A percentile compares a stretch with the other conserved stretches of the same genome.
These are phyloP conservation scores for Myripristis murdjan DNA, from an alignment of 2,797 vertebrate species.

Conservation along the genomic window DNA sequence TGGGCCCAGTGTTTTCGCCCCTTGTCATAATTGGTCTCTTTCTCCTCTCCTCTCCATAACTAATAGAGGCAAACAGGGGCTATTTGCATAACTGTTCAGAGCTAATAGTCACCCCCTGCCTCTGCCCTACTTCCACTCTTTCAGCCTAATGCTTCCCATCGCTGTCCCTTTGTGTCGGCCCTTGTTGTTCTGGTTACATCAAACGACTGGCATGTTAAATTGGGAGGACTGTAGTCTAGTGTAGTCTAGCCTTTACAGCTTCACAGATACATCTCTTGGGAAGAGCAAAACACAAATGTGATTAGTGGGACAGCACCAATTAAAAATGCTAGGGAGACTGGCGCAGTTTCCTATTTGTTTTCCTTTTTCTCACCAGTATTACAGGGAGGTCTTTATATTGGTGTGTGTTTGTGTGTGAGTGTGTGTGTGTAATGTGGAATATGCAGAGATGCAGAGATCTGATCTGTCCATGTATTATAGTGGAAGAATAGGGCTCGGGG, in stretches of 20 bases:
- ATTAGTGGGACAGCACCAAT: slow-evolving; percentile 29
- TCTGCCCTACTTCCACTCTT: slow-evolving; percentile 81
- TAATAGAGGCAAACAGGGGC: slow-evolving; percentile 30
- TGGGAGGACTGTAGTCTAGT: slow-evolving; percentile 47
- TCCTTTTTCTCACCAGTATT: slow-evolving; percentile 46
- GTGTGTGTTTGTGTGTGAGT: no score
- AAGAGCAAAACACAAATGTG: slow-evolving; percentile 32
- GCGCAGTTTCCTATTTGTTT: slow-evolving; percentile 56
- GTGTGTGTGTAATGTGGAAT: slow-evolving; percentile 38
- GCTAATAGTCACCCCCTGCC: slow-evolving; percentile 65
- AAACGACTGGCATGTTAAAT: slow-evolving; percentile 68
- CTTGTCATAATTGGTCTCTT: slow-evolving; percentile 40
- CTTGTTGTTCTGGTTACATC: slow-evolving; percentile 70
- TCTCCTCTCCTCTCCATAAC: slow-evolving; percentile 42
- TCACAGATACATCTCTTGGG: slow-evolving; percentile 21
- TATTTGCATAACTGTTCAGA: slow-evolving; percentile 81
- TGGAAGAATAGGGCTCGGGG: slow-evolving; percentile 64
- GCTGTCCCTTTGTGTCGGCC: slow-evolving; percentile 70
- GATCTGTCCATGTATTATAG: slow-evolving; percentile 58
- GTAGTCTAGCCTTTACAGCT: slow-evolving; percentile 54
- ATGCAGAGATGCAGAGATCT: slow-evolving; percentile 47
- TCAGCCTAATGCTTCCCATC: slow-evolving; percentile 78
- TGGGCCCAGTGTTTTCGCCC: slow-evolving; percentile 2
- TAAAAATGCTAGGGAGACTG: slow-evolving; percentile 30
- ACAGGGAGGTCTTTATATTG: slow-evolving; percentile 38